Conservation (phyloP, 2,113 vertebrate genomes). For the Scytalopus superciliaris region DNA sequence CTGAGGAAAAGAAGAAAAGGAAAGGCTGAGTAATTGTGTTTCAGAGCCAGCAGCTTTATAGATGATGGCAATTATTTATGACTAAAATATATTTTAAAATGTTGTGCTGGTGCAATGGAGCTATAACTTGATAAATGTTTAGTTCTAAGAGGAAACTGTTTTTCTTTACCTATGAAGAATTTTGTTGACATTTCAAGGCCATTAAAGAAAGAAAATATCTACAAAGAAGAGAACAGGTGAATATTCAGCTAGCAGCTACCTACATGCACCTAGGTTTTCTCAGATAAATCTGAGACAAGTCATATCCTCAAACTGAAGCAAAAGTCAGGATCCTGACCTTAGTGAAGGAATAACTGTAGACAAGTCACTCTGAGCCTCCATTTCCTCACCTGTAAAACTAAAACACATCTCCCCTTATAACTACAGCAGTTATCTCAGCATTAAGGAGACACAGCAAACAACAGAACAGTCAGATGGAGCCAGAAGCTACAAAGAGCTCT, state of each 20-base stretch:
- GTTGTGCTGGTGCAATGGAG: background rate
- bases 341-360: background rate
- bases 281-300: background rate
- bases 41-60: conserved; percentile 31
- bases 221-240: background rate
- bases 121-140: background rate
- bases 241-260: background rate
- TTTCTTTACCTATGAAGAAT: background rate
- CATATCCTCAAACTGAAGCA: background rate
- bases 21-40: conserved; percentile 2
- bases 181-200: background rate
- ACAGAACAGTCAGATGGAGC: background rate
- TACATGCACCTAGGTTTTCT: background rate
- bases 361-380: background rate
- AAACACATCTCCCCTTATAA: background rate
- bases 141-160: background rate
- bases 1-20: conserved; percentile 10
- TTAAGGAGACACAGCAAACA: background rate
- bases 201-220: background rate
- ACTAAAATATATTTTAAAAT: background rate
- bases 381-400: background rate
- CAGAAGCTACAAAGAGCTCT: background rate
- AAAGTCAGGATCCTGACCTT: background rate
- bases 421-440: background rate
- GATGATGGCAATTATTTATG: conserved; percentile 20